Conservation (phyloP, 2,797 vertebrate genomes). For the Cynopterus sphinx region DNA sequence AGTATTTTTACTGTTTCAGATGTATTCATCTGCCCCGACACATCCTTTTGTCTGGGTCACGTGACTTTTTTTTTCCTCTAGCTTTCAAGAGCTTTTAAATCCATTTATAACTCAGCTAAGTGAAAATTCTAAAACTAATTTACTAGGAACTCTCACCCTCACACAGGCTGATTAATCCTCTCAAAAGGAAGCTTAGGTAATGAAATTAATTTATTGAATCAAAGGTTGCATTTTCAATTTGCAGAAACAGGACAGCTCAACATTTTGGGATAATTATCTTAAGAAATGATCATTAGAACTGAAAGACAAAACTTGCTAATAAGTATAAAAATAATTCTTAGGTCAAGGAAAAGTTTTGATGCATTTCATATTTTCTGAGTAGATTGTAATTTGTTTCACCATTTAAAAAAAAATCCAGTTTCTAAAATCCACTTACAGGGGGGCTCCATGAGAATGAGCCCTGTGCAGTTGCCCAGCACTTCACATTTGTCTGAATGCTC, state of each 20-base stretch:
- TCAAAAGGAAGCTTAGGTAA: not conserved
- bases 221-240: not conserved
- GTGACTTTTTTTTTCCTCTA: not conserved
- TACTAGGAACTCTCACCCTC: not conserved
- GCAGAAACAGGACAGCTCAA: not conserved
- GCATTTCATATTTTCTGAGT: not conserved
- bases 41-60: not conserved
- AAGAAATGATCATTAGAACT: conserved; percentile 2
- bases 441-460: not conserved
- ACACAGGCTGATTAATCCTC: not conserved
- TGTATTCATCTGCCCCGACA: not conserved
- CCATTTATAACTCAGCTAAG: not conserved
- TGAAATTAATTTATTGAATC: not conserved
- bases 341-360: not conserved
- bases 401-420: not conserved
- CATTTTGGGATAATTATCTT: not conserved
- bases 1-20: not conserved
- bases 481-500: not conserved
- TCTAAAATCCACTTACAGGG: not conserved
- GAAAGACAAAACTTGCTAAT: not conserved
- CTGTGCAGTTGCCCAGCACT: not conserved
- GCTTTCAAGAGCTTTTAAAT: not conserved
- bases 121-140: conserved; percentile 3
- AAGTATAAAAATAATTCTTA: not conserved
- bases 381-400: not conserved